These are phyloP conservation scores for Tetragnatha versicolor DNA, from an alignment of 1,140 invertebrate genomes.

Conservation along the genomic window DNA sequence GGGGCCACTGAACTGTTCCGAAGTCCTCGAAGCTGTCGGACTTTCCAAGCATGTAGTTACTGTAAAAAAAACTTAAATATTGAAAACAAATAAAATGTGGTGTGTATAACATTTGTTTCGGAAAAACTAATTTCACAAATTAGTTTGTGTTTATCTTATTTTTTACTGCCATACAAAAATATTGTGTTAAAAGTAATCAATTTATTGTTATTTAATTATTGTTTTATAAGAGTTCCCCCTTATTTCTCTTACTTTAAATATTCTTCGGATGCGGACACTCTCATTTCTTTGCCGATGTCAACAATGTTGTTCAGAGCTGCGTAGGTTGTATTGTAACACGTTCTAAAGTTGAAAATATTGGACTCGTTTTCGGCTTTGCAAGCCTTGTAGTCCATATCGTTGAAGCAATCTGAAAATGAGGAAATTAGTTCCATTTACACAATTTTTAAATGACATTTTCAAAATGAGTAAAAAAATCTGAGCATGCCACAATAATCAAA, in stretches of 20 bases:
- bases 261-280: conserved; percentile 70
- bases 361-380: conserved; percentile 52
- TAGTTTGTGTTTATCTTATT: no score
- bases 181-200: no score
- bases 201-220: no score
- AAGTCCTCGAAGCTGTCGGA: conserved; percentile 71
- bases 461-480: no score
- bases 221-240: no score
- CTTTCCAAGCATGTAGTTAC: conserved; percentile 64
- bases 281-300: conserved; percentile 60
- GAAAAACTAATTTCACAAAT: no score
- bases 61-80: conserved; percentile 50
- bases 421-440: no score
- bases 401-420: conserved; percentile 60
- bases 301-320: conserved; percentile 53
- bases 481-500: no score
- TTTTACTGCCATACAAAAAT: no score
- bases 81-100: no score
- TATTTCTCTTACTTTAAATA: conserved; percentile 73
- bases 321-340: conserved; percentile 52
- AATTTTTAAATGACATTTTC: no score
- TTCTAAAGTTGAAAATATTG: conserved; percentile 45
- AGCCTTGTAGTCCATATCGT: conserved; percentile 61
- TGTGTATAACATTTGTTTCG: no score
- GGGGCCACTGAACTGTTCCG: conserved; percentile 74